These are phyloP conservation scores for Ypsolopha sequella DNA, from an alignment of 2,888 invertebrate genomes.

Conservation along the genomic window DNA sequence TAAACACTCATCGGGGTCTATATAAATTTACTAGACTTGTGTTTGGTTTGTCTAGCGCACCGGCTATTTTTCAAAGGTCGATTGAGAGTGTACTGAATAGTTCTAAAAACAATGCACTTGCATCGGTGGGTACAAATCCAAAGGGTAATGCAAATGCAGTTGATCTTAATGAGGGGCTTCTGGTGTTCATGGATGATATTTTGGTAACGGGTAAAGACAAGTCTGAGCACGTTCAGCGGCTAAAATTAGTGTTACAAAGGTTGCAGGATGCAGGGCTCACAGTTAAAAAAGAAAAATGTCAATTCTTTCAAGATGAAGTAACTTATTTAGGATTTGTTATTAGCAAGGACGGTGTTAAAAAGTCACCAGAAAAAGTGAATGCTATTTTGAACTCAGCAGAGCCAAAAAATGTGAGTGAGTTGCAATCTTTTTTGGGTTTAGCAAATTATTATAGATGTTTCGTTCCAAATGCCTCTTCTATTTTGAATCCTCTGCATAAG, in stretches of 20 bases:
- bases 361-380: constrained; percentile 1
- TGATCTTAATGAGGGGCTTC: too few species aligned
- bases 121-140: too few species aligned
- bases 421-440: too few species aligned
- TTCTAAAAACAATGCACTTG: too few species aligned
- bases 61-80: constrained; percentile 3
- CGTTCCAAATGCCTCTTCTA: background rate
- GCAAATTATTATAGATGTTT: constrained; percentile 1
- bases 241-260: background rate
- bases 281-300: too few species aligned
- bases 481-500: constrained; percentile 1
- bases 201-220: background rate
- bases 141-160: too few species aligned
- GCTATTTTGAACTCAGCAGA: background rate
- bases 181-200: background rate
- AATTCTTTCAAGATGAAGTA: background rate
- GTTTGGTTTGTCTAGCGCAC: background rate
- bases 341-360: background rate
- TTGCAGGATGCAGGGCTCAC: background rate
- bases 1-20: background rate
- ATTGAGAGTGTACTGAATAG: constrained; percentile 1
- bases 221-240: background rate
- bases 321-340: constrained; percentile 1
- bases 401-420: background rate
- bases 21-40: constrained; percentile 3